phyloP scores from a whole-genome alignment of 2,797 vertebrate species.

The Simalia tracyae region DNA sequence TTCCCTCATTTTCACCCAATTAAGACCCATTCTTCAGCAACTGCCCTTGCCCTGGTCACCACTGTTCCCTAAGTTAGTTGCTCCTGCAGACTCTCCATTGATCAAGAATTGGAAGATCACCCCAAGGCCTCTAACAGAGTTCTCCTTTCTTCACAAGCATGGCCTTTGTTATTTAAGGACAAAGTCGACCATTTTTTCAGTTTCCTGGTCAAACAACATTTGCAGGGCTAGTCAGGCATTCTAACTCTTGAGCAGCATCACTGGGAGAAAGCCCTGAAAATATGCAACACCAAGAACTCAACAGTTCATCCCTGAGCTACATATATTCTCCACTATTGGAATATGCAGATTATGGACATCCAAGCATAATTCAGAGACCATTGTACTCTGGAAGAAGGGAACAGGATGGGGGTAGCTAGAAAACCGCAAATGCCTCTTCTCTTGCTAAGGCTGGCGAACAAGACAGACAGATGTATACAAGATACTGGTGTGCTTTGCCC shows the following conservation, averaged over 20 bases:
- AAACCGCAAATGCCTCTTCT: neutral
- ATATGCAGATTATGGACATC: neutral
- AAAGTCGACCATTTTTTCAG: neutral
- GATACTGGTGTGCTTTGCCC: neutral
- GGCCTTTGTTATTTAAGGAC: neutral
- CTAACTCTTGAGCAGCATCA: too few relatives aligned
- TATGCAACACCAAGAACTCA: neutral
- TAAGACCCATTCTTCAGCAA: neutral
- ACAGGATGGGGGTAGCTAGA: neutral
- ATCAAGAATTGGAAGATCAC: too few relatives aligned
- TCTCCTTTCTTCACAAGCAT: neutral
- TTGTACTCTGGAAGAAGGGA: neutral
- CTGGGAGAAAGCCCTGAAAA: neutral
- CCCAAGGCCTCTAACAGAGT: neutral
- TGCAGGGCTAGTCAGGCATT: too few relatives aligned
- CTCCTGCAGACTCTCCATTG: too few relatives aligned
- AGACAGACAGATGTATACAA: too few relatives aligned
- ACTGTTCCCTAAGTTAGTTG: neutral
- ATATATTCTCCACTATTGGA: neutral
- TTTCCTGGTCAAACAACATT: too few relatives aligned
- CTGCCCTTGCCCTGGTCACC: neutral
- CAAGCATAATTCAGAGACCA: neutral
- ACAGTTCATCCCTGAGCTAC: too few relatives aligned
- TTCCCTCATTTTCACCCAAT: neutral
- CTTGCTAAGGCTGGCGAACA: neutral